A percentile compares a stretch with the other conserved stretches of the same genome.
These are phyloP conservation scores for Jordanella pulchra DNA, from an alignment of 2,797 vertebrate genomes.

Conservation along the genomic window DNA sequence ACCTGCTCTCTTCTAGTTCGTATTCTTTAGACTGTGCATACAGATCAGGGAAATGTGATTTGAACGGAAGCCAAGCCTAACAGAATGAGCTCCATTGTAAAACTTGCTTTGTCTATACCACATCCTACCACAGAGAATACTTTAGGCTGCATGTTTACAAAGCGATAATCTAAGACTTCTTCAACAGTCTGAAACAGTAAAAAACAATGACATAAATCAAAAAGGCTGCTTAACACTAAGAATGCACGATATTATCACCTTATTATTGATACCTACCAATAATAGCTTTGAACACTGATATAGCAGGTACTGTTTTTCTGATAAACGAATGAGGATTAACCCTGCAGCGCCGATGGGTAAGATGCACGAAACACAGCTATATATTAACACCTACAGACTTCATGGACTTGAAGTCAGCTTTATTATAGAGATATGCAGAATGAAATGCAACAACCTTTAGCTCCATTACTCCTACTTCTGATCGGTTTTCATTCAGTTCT, in stretches of 20 bases:
- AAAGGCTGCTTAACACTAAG: constrained; percentile 9
- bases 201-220: constrained; percentile 6
- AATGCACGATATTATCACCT: too few relatives aligned
- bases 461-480: neutral
- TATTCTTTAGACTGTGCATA: constrained; percentile 47
- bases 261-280: too few relatives aligned
- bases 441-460: neutral
- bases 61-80: constrained; percentile 50
- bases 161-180: constrained; percentile 28
- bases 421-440: neutral
- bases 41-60: constrained; percentile 53
- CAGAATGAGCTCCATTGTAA: constrained; percentile 52
- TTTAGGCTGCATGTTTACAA: constrained; percentile 46
- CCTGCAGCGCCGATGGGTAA: too few relatives aligned
- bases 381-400: neutral
- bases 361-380: neutral
- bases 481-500: neutral
- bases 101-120: constrained; percentile 65
- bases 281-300: too few relatives aligned
- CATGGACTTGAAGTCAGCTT: constrained; percentile 6
- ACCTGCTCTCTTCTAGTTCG: constrained; percentile 12
- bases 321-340: too few relatives aligned
- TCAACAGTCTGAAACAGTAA: constrained; percentile 16
- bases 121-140: constrained; percentile 70
- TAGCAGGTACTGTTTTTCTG: too few relatives aligned